Evolutionary conservation across 2,797 vertebrate genomes (phyloP).

Genomic region (Trichosurus vulpecula): DNA sequence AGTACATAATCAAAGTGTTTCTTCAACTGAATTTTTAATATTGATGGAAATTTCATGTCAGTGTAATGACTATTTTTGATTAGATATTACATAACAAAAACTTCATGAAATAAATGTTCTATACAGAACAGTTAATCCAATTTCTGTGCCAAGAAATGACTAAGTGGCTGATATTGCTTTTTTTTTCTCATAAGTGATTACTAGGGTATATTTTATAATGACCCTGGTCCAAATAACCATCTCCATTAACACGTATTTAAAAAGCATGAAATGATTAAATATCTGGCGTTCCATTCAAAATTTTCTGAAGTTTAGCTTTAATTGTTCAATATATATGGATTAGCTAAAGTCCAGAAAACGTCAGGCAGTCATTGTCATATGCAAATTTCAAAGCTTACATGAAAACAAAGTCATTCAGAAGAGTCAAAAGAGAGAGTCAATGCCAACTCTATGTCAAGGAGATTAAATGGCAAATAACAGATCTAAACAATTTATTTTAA

Average conservation of each 20-base stretch:
- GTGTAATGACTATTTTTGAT: not conserved
- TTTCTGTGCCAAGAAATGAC: slow-evolving; percentile 13
- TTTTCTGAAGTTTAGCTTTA: slow-evolving; percentile 36
- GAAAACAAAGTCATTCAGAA: slow-evolving; percentile 56
- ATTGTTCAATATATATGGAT: not conserved
- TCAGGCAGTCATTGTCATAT: not conserved
- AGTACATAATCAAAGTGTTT: not conserved
- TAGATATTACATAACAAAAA: slow-evolving; percentile 16
- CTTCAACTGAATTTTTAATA: not conserved
- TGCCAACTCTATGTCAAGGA: slow-evolving; percentile 3
- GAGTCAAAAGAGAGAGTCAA: slow-evolving; percentile 56
- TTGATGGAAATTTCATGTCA: not conserved
- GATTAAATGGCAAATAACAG: slow-evolving; percentile 33
- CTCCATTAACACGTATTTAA: slow-evolving; percentile 47
- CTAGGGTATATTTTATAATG: slow-evolving; percentile 55
- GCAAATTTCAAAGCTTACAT: slow-evolving; percentile 65
- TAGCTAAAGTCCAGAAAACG: slow-evolving; percentile 39
- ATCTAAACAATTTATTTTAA: slow-evolving; percentile 60
- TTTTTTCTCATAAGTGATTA: slow-evolving; percentile 48
- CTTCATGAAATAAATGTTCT: not conserved
- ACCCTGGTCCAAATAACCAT: slow-evolving; percentile 56
- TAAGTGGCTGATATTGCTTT: slow-evolving; percentile 31
- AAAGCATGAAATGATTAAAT: slow-evolving; percentile 55
- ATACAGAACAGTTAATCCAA: slow-evolving; percentile 31
- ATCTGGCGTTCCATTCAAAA: slow-evolving; percentile 44